Base-by-base conservation (phyloP, 2,888 invertebrate species). In the Torymus auratus region DNA sequence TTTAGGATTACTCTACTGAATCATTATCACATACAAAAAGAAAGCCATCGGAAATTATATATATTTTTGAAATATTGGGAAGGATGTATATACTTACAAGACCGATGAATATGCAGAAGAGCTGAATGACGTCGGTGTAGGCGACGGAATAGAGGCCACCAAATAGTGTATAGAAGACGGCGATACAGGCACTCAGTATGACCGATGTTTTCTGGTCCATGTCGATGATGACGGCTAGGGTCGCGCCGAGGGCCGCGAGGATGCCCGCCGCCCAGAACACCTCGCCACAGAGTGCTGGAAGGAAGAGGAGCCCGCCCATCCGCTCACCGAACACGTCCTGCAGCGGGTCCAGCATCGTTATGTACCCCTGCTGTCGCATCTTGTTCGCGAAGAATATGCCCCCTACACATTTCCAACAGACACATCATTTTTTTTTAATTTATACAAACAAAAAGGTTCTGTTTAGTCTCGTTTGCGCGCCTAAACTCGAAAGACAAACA, bases 191-290 rank as follows among this genome's bases (percentile, higher is more conserved):
- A 87, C 98, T 99, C 89, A 98, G 94, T 86, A 99, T 96, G 82
- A 99, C 98, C 52, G 98, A 97, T 12, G 96, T 96, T 84, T 94
- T 93, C 88, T 98, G 97, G 90, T 98, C 96, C 95, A 99, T 96
- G 91, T 98, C 97, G 88, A 99, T 96, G 91, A 99, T 99, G 75
- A 99, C 99, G 52, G 97, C 96, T 82, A 99, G 92, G 0, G 99
- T 99, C 14, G 99, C 98, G 60, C 99, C 98, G 61, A 99, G 92
- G 7, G 99, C 99, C 0, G 99, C 98, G 75, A 99, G 93, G 86
- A 99, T 99, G 74, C 99, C 99, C 0, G 99, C 99, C 0, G 99
- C 98, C 99, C 99, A 99, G 92, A 99, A 99, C 5, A 98, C 97
- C 92, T 99, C 99, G 10, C 99, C 99, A 87, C 98, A 96, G 2